A percentile compares a stretch with the other conserved stretches of the same genome.
phyloP scores from a whole-genome alignment of 2,797 vertebrate species.

The Harpagifer antarcticus region DNA sequence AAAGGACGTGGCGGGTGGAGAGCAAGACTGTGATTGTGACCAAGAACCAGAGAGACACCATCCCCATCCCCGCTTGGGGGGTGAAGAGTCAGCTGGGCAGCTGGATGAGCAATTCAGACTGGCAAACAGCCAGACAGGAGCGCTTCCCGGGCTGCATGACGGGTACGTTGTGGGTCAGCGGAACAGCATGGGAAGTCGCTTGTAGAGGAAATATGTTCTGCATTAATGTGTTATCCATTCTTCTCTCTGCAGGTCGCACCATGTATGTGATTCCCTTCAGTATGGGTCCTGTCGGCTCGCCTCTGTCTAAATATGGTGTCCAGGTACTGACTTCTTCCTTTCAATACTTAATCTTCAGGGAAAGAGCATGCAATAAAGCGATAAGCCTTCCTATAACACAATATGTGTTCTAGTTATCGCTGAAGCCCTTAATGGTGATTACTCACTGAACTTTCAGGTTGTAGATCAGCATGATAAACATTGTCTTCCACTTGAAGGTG shows the following conservation, averaged over 20 bases:
- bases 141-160: slow-evolving; percentile 93
- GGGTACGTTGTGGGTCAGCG: slow-evolving; percentile 53
- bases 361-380: slow-evolving; percentile 13
- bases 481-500: slow-evolving; percentile 69
- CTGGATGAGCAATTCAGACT: slow-evolving; percentile 93
- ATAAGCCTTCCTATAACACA: neutral
- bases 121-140: slow-evolving; percentile 87
- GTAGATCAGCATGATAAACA: neutral
- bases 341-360: neutral
- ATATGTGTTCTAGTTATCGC: neutral
- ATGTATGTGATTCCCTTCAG: slow-evolving; percentile 96
- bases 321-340: slow-evolving; percentile 75
- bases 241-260: slow-evolving; percentile 85
- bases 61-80: slow-evolving; percentile 86
- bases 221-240: neutral
- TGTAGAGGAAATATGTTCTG: neutral
- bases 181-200: neutral
- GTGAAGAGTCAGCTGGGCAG: slow-evolving; percentile 90
- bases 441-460: neutral
- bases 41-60: slow-evolving; percentile 88
- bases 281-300: slow-evolving; percentile 93
- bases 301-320: slow-evolving; percentile 90
- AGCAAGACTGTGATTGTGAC: slow-evolving; percentile 95
- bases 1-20: slow-evolving; percentile 94
- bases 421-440: slow-evolving; percentile 13